A percentile compares a stretch with the other conserved stretches of the same genome.
Evolutionary conservation across 2,113 vertebrate genomes (phyloP).

Genomic region (Caranx melampygus): DNA sequence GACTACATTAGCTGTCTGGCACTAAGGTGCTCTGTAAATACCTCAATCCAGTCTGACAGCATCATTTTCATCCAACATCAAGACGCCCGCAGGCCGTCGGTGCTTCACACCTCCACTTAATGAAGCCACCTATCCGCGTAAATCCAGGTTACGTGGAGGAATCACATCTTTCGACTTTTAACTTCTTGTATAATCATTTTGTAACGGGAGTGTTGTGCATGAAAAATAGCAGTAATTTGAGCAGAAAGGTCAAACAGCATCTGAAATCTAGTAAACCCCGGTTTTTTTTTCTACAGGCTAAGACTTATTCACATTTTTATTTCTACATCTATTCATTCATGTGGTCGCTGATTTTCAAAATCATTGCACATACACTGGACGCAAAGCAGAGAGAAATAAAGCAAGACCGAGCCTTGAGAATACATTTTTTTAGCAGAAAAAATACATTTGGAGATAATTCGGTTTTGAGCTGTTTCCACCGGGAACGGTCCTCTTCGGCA

Average conservation of each 20-base stretch:
- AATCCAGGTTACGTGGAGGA: conserved; percentile 19
- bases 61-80: conserved; percentile 48
- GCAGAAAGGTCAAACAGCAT: conserved; percentile 34
- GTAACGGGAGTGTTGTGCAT: conserved; percentile 2
- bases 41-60: conserved; percentile 55
- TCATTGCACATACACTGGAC: neutral
- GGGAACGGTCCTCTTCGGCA: neutral
- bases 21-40: conserved; percentile 32
- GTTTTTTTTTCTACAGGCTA: conserved; percentile 10
- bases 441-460: conserved; percentile 44
- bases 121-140: conserved; percentile 29
- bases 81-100: conserved; percentile 27
- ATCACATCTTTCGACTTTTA: conserved; percentile 1
- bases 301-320: conserved; percentile 26
- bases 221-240: conserved; percentile 17
- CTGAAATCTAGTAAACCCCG: conserved; percentile 19
- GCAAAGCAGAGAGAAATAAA: neutral
- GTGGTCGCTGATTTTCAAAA: neutral
- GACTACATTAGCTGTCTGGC: conserved; percentile 8
- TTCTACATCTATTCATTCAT: conserved; percentile 14
- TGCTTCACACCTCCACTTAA: conserved; percentile 32
- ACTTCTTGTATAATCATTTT: neutral
- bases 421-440: conserved; percentile 21
- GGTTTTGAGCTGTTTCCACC: conserved; percentile 8
- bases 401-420: conserved; percentile 2